phyloP scores from a whole-genome alignment of 2,113 vertebrate species.

The Gallinago paraguaiae region DNA sequence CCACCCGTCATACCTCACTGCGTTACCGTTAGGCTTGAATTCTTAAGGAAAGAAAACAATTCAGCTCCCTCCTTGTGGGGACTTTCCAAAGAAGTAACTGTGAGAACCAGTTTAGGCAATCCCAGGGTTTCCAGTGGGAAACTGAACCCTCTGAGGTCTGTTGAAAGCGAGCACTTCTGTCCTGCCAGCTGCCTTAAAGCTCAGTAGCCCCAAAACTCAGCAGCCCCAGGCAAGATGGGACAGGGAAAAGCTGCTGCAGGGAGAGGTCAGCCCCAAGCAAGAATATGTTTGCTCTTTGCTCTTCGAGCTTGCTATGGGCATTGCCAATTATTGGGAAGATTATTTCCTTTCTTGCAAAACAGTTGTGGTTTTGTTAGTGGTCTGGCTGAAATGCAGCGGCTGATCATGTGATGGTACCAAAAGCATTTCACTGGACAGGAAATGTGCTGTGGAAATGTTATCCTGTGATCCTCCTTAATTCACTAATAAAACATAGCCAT shows the following conservation, averaged over 20 bases:
- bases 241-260: neutral
- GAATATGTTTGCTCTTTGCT: neutral
- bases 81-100: neutral
- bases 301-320: neutral
- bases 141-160: neutral
- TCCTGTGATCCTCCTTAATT: neutral
- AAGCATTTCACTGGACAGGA: neutral
- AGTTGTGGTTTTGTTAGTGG: neutral
- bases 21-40: neutral
- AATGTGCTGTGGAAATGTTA: neutral
- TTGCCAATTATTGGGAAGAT: neutral
- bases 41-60: neutral
- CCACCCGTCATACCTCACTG: rapidly evolving
- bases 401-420: neutral
- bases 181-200: neutral
- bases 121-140: neutral
- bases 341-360: neutral
- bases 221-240: neutral
- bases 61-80: neutral
- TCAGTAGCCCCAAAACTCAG: neutral
- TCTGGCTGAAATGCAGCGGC: neutral
- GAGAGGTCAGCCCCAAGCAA: neutral
- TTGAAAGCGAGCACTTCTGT: neutral
- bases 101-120: neutral
- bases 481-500: neutral